These are phyloP conservation scores for Avahi laniger DNA, from an alignment of 2,797 vertebrate species.

Conservation along the genomic window DNA sequence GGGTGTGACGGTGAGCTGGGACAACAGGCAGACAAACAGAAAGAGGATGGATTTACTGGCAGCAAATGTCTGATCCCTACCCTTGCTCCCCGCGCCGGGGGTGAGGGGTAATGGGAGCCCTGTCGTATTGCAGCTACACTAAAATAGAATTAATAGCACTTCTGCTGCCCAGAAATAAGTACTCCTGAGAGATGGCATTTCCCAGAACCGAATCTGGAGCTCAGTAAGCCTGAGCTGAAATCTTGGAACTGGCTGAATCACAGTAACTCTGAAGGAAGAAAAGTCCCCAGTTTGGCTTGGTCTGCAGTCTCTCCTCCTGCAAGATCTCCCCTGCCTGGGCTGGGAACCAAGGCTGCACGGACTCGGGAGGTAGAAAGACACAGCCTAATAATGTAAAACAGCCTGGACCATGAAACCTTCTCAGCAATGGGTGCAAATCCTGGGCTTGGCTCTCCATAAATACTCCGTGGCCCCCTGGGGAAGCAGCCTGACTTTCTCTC, in stretches of 20 bases:
- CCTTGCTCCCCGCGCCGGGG: neutral
- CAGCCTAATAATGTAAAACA: neutral
- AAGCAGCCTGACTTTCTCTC: neutral
- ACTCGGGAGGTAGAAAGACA: neutral
- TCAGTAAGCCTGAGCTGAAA: neutral
- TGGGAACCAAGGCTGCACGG: neutral
- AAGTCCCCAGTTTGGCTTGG: neutral
- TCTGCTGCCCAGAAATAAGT: conserved; percentile 16
- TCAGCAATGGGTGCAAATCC: neutral
- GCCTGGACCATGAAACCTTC: neutral
- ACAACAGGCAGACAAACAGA: neutral
- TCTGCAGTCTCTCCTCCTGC: neutral
- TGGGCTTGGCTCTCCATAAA: neutral
- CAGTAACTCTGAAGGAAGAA: neutral
- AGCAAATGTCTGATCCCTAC: neutral
- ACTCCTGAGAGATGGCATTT: neutral
- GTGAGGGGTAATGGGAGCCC: neutral
- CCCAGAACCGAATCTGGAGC: neutral
- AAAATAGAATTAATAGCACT: neutral
- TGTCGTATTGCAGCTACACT: neutral
- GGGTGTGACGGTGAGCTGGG: neutral
- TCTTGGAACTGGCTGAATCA: neutral
- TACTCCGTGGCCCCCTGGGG: neutral
- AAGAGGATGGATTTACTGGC: neutral
- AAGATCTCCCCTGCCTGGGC: neutral